Conservation (phyloP, 2,888 invertebrate genomes). For the Rhopalosiphum nymphaeae region DNA sequence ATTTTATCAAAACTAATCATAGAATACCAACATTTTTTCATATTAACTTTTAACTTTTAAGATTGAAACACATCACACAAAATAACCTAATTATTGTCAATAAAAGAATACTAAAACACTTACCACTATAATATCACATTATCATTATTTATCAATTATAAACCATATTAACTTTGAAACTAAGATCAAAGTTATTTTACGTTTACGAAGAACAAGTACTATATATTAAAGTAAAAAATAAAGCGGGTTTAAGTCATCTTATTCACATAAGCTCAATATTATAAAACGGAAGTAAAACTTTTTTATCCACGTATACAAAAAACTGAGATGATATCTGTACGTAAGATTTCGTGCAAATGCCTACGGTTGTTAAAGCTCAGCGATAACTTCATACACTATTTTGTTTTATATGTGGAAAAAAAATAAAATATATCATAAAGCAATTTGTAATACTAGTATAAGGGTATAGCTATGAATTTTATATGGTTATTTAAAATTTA, state of each 20-base stretch:
- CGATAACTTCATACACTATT: not conserved
- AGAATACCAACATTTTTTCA: not conserved
- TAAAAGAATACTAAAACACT: not conserved
- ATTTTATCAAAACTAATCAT: not conserved
- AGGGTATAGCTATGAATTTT: conserved; percentile 7
- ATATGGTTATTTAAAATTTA: conserved; percentile 12
- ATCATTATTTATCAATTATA: conserved; percentile 2
- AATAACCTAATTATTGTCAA: not conserved
- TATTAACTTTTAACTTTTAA: not conserved
- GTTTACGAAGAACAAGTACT: not conserved
- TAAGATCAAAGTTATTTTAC: not conserved
- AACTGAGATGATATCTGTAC: not conserved
- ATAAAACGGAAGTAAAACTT: not conserved
- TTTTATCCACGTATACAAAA: not conserved
- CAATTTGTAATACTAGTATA: conserved; percentile 17
- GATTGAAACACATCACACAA: not conserved
- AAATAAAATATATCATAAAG: not conserved
- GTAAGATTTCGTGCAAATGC: not conserved
- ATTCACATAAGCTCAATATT: not conserved
- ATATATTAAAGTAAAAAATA: not conserved
- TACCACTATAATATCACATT: not conserved
- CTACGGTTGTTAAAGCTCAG: not conserved
- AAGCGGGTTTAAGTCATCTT: not conserved
- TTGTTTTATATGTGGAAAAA: not conserved
- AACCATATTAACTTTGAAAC: not conserved